These are phyloP conservation scores for Philaenus spumarius DNA, from an alignment of 1,140 invertebrate species.

Conservation along the genomic window DNA sequence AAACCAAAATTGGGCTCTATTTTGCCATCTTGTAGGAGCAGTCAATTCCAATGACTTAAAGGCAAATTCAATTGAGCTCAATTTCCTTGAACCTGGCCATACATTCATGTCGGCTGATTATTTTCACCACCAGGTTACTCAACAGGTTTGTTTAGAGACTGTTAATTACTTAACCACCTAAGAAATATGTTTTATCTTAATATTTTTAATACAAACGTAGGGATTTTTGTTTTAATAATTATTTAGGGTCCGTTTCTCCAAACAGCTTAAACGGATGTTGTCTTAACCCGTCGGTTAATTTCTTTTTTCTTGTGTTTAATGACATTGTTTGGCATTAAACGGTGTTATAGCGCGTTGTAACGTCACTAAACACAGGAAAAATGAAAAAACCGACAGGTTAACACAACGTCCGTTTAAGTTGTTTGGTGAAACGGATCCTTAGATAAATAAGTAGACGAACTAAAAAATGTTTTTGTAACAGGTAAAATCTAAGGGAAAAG, in stretches of 20 bases:
- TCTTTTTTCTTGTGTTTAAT: too few species aligned
- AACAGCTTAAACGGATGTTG: too few species aligned
- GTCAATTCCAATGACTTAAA: conserved; percentile 26
- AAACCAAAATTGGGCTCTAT: conserved; percentile 23
- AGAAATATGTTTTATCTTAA: neutral
- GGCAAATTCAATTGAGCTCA: conserved; percentile 23
- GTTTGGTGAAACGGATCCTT: too few species aligned
- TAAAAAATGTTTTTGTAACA: neutral
- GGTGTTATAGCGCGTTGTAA: too few species aligned
- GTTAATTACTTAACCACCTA: neutral
- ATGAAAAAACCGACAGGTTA: too few species aligned
- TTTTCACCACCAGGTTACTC: too few species aligned
- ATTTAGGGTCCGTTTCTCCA: too few species aligned
- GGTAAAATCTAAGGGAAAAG: conserved; percentile 7
- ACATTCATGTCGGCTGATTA: too few species aligned
- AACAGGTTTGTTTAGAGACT: neutral
- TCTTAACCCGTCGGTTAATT: too few species aligned
- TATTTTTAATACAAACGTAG: neutral
- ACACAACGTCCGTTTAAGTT: too few species aligned
- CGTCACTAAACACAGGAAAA: too few species aligned
- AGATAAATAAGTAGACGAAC: neutral
- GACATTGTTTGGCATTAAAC: too few species aligned
- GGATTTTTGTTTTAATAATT: neutral
- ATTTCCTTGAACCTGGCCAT: conserved; percentile 31
- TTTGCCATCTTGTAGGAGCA: conserved; percentile 11